Evolutionary conservation across 2,113 vertebrate species (phyloP).

Genomic region (Anhinga anhinga): DNA sequence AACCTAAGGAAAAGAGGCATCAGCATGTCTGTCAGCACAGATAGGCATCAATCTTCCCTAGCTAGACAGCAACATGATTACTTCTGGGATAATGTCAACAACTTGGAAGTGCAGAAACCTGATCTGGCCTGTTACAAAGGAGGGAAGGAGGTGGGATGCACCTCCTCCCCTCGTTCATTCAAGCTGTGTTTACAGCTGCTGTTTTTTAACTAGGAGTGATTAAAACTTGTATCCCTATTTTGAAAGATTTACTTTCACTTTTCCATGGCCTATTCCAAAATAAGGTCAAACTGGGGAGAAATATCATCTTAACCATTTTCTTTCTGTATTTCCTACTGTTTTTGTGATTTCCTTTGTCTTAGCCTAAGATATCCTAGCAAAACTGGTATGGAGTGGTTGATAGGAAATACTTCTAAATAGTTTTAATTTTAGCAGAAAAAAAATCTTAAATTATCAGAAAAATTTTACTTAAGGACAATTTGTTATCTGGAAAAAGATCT

Average conservation of each 20-base stretch:
- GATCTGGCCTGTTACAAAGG: not conserved
- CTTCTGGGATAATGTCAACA: conserved; percentile 27
- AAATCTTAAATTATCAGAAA: not conserved
- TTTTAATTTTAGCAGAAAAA: not conserved
- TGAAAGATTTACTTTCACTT: not conserved
- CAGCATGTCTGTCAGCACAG: conserved; percentile 30
- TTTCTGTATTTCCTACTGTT: not conserved
- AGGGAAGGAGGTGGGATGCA: not conserved
- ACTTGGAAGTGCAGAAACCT: conserved; percentile 6
- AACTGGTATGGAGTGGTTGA: not conserved
- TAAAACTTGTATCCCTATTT: not conserved
- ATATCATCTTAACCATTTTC: not conserved
- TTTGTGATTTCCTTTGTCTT: not conserved
- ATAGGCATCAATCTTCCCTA: conserved; percentile 24
- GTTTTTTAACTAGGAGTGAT: not conserved
- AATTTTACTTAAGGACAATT: not conserved
- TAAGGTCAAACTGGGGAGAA: not conserved
- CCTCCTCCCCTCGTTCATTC: not conserved
- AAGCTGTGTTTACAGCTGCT: not conserved
- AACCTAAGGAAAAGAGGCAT: conserved; percentile 23
- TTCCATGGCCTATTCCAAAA: not conserved
- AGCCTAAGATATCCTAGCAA: not conserved
- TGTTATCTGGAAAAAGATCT: not conserved
- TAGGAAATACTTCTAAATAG: not conserved
- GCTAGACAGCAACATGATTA: conserved; percentile 51